These are phyloP conservation scores for Anoplolepis gracilipes DNA, from an alignment of 1,140 invertebrate species.

Conservation along the genomic window DNA sequence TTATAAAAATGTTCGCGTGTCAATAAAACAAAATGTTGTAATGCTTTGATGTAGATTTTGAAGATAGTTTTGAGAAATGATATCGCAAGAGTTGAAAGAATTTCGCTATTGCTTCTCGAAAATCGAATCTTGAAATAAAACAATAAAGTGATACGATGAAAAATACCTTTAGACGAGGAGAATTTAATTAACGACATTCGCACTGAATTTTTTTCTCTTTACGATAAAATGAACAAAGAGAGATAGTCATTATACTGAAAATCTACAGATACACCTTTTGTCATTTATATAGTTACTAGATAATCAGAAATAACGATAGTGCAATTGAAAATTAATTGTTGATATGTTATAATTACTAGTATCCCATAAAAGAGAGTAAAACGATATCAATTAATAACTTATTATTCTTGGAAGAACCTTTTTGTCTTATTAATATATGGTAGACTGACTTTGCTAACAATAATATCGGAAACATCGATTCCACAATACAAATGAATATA, in stretches of 20 bases:
- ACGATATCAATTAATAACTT: background rate
- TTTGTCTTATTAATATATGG: background rate
- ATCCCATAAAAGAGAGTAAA: background rate
- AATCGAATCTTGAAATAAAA: background rate
- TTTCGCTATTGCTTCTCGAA: background rate
- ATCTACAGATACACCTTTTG: background rate
- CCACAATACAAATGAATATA: background rate
- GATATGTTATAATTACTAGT: background rate
- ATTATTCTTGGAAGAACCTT: background rate
- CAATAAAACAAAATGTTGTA: background rate
- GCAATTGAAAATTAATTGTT: background rate
- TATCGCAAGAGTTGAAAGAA: background rate
- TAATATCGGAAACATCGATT: slow-evolving; percentile 1
- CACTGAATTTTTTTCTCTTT: background rate
- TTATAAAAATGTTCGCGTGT: background rate
- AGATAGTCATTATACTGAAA: background rate
- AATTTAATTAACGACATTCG: background rate
- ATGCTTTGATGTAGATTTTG: background rate
- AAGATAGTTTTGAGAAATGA: background rate
- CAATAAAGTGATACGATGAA: background rate
- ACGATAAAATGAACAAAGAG: background rate
- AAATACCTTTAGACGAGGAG: background rate
- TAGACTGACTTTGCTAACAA: background rate
- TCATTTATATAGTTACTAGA: background rate
- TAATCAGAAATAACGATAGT: background rate